Base-by-base conservation (phyloP, 2,888 invertebrate genomes). In the Polydrusus pterygomalis region DNA sequence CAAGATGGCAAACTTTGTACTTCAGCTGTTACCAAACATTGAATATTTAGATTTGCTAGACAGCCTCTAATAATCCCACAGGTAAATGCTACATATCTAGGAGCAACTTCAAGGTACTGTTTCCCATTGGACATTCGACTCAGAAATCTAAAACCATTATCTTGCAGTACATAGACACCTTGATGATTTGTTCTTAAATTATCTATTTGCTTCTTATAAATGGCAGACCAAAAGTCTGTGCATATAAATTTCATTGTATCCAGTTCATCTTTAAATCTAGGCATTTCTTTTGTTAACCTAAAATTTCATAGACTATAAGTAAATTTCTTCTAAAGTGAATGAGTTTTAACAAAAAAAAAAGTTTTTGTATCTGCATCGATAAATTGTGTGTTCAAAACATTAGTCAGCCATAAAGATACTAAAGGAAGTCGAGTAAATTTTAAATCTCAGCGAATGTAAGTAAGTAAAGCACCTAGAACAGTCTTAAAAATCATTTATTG, bases 221-320 rank as follows among this genome's bases (percentile, higher is more conserved):
- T 92, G 47, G 96, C 93, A n/a, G 95, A 94, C 99, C 99, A 99
- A 86, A 99, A 98, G 85, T 99, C 99, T 71, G 99, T 99, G 86
- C 99, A 99, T 70, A 99, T 96, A 83, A 98, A 99, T 87, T 99
- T 99, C 91, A 99, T 96, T 38, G 96, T 96, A 84, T 99, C 99
- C 70, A 99, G 87, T 87, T 99, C 99, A 89, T 98, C 98, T 88
- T 97, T 97, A 85, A 99, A 98, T 62, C 98, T 90, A 0, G 96
- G 93, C 91, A 95, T 95, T 86, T 99, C 98, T 84, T 96, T 93
- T 0, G 98, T 97, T 67, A 97, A 89, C 79, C 92, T 92, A 82
- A 30, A 86, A 85, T 78, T 34, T 1, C 15, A 34, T 34, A 13
- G 18, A 15, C 34, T 30, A 58, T 11, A 40, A 6, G 8, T 5